Percentiles rank a stretch among this genome's conserved stretches.
Evolutionary conservation across 2,797 vertebrate species (phyloP).

Genomic region (Labeo calbasu): DNA sequence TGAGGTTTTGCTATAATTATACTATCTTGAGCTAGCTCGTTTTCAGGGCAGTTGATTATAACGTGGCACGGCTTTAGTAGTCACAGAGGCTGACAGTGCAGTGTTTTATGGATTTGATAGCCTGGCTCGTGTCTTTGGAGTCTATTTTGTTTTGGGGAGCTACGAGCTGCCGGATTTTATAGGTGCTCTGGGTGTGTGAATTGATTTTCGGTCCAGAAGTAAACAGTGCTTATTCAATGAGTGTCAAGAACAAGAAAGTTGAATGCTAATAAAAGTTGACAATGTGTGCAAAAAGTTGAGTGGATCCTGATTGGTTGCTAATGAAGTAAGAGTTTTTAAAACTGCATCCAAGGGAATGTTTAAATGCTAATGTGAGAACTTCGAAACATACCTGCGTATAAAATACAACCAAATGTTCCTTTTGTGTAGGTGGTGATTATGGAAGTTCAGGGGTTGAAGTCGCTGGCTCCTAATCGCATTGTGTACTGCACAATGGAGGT

Average conservation of each 20-base stretch:
- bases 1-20: slow-evolving; percentile 47
- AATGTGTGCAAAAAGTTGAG: slow-evolving; percentile 1
- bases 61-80: slow-evolving; percentile 45
- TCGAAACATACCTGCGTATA: background rate
- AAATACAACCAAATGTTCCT: slow-evolving; percentile 31
- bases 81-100: slow-evolving; percentile 40
- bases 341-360: background rate
- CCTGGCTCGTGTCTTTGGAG: slow-evolving; percentile 43
- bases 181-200: slow-evolving; percentile 22
- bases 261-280: slow-evolving; percentile 16
- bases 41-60: slow-evolving; percentile 54
- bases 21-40: slow-evolving; percentile 42
- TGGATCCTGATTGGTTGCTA: slow-evolving; percentile 17
- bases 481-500: slow-evolving; percentile 99
- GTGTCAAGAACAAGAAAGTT: slow-evolving; percentile 31
- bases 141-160: slow-evolving; percentile 49
- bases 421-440: slow-evolving; percentile 92
- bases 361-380: background rate
- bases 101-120: slow-evolving; percentile 53
- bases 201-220: slow-evolving; percentile 52
- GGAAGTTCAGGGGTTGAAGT: slow-evolving; percentile 96
- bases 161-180: slow-evolving; percentile 30
- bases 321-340: slow-evolving; percentile 2
- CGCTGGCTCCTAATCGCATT: slow-evolving; percentile 93
- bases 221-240: slow-evolving; percentile 45